Conservation (phyloP, 2,113 vertebrate species). For the Bettongia penicillata region DNA sequence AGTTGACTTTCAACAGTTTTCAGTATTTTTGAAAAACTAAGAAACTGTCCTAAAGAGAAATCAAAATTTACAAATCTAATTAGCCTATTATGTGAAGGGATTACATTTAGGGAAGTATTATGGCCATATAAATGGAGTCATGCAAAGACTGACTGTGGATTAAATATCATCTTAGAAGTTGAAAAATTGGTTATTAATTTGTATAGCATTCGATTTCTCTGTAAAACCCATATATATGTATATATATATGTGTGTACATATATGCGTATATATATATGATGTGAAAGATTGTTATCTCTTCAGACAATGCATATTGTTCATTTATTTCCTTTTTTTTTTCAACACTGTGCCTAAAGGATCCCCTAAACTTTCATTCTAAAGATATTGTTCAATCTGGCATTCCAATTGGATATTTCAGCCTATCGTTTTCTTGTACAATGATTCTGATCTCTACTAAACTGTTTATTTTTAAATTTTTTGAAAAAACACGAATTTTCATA, state of each 20-base stretch:
- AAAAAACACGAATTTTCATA: too few relatives aligned
- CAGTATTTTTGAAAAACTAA: too few relatives aligned
- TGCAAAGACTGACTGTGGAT: too few relatives aligned
- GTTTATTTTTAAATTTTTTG: too few relatives aligned
- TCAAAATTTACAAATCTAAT: too few relatives aligned
- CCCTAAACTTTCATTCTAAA: constrained; percentile 57
- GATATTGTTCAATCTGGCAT: constrained; percentile 49
- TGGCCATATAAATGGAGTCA: too few relatives aligned
- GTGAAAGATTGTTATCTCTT: constrained; percentile 22
- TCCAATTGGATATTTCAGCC: constrained; percentile 66
- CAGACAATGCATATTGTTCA: background rate
- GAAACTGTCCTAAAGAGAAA: too few relatives aligned
- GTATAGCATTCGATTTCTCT: constrained; percentile 4
- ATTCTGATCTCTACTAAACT: constrained; percentile 63
- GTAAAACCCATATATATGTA: background rate
- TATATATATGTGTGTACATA: too few relatives aligned
- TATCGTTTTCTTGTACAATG: constrained; percentile 68
- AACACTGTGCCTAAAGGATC: constrained; percentile 54
- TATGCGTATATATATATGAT: background rate
- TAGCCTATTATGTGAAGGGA: too few relatives aligned
- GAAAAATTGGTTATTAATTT: constrained; percentile 17
- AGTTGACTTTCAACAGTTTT: too few relatives aligned
- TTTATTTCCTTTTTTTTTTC: constrained; percentile 59
- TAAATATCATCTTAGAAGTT: background rate
- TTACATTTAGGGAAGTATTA: too few relatives aligned